Evolutionary conservation across 1,140 invertebrate genomes (phyloP).

Genomic region (Anastrepha obliqua): DNA sequence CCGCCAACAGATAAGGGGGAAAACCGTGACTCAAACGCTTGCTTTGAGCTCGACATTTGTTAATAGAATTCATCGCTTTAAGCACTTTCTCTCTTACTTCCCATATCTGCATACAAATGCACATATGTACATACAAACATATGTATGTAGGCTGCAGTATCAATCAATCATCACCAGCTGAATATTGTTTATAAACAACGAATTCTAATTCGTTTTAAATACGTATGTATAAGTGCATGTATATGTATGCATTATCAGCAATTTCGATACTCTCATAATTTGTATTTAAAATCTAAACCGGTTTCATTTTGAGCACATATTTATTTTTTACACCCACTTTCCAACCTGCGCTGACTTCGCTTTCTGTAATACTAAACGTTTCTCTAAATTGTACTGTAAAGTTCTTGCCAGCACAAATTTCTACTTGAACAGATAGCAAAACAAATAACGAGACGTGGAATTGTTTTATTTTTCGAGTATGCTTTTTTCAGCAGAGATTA

Average conservation of each 20-base stretch:
- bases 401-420: background rate
- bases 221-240: background rate
- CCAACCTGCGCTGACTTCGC: background rate
- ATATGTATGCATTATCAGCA: background rate
- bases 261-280: background rate
- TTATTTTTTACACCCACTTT: background rate
- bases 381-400: background rate
- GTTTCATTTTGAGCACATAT: background rate
- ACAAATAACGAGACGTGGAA: background rate
- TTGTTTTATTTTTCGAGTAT: background rate
- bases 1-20: background rate
- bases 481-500: background rate
- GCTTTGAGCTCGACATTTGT: background rate
- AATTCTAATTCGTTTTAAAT: background rate
- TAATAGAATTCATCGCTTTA: background rate
- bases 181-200: conserved; percentile 26
- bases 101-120: background rate
- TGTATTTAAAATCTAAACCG: background rate
- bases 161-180: background rate
- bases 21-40: background rate
- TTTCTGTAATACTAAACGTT: background rate
- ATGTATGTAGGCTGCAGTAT: background rate
- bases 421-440: background rate
- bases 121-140: no score
- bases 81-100: background rate